Conservation (phyloP, 2,888 invertebrate genomes). For the Meiosimyza decipiens region DNA sequence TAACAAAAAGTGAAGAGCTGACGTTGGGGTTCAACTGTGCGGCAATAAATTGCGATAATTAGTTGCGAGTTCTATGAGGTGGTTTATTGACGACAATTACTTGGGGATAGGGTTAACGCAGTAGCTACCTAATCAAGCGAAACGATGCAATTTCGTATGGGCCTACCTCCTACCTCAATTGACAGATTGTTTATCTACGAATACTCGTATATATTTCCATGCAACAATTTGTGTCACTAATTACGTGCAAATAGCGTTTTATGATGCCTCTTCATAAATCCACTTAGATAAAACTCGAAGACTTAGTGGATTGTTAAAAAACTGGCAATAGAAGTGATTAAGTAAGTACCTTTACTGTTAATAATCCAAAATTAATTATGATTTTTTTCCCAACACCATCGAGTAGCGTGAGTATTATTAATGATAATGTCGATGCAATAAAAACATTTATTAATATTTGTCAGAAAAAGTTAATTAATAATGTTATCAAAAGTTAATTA, state of each 20-base stretch:
- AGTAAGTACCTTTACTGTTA: not conserved
- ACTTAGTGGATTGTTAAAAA: not conserved
- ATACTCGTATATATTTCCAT: not conserved
- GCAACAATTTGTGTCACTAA: slow-evolving; percentile 63
- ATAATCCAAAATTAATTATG: not conserved
- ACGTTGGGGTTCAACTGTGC: slow-evolving; percentile 30
- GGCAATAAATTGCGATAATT: slow-evolving; percentile 36
- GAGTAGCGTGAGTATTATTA: not conserved
- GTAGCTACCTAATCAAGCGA: not conserved
- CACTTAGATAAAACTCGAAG: not conserved
- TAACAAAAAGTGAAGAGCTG: not conserved
- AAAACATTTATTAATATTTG: not conserved
- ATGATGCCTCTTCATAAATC: slow-evolving; percentile 31
- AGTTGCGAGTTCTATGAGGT: slow-evolving; percentile 12
- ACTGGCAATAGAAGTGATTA: not conserved
- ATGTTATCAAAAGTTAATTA: slow-evolving; percentile 19
- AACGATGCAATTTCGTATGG: not conserved
- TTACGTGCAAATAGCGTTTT: slow-evolving; percentile 61
- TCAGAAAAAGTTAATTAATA: not conserved
- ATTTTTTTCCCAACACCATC: no score
- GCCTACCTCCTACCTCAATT: not conserved
- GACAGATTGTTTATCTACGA: not conserved
- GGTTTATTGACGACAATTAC: no score
- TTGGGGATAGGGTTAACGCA: not conserved
- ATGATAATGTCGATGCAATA: slow-evolving; percentile 10